Evolutionary conservation across 23 tunicate species (phyloP), one percentile per base, ranked within the genome.

Genomic region (Botrylloides violaceus): DNA sequence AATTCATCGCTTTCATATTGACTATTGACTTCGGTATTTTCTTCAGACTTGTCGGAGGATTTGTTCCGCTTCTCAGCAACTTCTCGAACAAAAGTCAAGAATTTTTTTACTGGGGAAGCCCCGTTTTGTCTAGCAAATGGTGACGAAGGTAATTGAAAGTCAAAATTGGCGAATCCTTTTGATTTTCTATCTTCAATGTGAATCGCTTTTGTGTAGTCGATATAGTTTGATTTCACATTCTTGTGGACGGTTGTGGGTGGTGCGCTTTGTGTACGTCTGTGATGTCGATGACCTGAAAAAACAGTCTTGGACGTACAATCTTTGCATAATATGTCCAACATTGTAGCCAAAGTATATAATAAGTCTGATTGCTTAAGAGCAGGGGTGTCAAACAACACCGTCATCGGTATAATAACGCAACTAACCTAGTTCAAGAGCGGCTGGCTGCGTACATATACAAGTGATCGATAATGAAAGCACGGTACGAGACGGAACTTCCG

Each of bases 221-320:
- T 36, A 29, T 19, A 21, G 32, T 30, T 32, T 64, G 22, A 26
- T 20, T 0, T 20, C 35, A 50, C 66, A 4, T 59, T 29, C 32
- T 76, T 33, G 43, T 63, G 55, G 25, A 66, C 29, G 3, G 78
- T 75, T 3, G 77, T 68, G 3, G 79, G 78, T 0, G 95, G 95
- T 21, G 95, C 95, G 61, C 95, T 86, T 37, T 81, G 74, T 2
- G 86, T 86, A 1, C 95, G 78, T 12, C 95, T 80, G 47, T 86
- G 95, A 27, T 57, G 21, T 32, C 37, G 36, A 28, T 7, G 37
- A 68, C 30, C 74, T 68, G 74, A 22, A n/a, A n/a, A n/a, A n/a
- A n/a, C n/a, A n/a, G n/a, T n/a, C n/a, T n/a, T n/a, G n/a, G n/a
- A n/a, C n/a, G n/a, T n/a, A n/a, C n/a, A n/a, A n/a, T n/a, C n/a